Base-by-base conservation (phyloP, 2,113 vertebrate genomes). In the Nesogale talazaci region DNA sequence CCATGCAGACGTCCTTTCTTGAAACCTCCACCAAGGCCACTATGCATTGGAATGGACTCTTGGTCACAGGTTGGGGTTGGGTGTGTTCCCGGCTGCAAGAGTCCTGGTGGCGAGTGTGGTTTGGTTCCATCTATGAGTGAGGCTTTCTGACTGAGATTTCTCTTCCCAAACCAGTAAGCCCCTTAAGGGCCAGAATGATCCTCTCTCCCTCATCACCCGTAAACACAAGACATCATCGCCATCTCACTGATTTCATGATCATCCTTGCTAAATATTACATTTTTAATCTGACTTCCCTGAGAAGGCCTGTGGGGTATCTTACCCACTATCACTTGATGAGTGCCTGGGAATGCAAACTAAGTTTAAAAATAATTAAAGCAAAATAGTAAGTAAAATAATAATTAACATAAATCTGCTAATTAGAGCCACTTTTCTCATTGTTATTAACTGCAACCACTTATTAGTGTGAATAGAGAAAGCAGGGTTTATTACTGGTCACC, bases 311-410 rank as follows among this genome's bases (percentile, higher is more conserved):
- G 86, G 46, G 15, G 17, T 40, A n/a, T 42, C 67, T 87, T 69
- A 8, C 17, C 46, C 23, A 27, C 12, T 25, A 31, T 82, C 29
- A 4, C 20, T 81, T 78, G 42, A 67, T n/a, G 72, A 63, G 25
- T 56, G 56, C 42, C 76, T 36, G 31, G 52, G 40, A 36, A 74
- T 34, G 63, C 80, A 79, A 57, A 46, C 12, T 81, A 56, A 92
- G 57, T 83, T 85, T 56, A 83, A 75, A 77, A 78, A 78, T 74
- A 56, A 46, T 88, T 27, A 56, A 83, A 70, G 20, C 61, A 84
- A 86, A 70, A 56, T 8, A 61, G 46, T 27, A 81, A 76, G 57
- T 69, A 85, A 82, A 87, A 90, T 86, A 74, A 69, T 67, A 29
- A 57, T 70, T 57, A 77, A 16, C 67, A 29, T 23, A 25, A 75